Base-by-base conservation (phyloP, 2,113 vertebrate species). In the Menura novaehollandiae region DNA sequence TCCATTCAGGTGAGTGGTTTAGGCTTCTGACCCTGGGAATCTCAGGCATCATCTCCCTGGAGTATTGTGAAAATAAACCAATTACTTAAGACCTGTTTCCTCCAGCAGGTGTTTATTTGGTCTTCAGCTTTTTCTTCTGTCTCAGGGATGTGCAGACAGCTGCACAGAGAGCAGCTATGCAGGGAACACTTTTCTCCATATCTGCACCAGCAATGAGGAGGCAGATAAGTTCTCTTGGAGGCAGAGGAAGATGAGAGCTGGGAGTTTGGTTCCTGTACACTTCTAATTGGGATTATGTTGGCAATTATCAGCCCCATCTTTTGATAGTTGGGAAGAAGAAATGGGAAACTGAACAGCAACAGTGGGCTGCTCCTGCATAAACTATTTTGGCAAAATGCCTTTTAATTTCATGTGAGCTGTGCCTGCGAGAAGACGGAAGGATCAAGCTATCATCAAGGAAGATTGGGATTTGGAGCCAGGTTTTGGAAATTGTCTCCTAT, bases 401-500 rank as follows among this genome's bases (percentile, higher is more conserved):
- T 90, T 94, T 94, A 90, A 95, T 93, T 95, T 96, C 79, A 27
- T 84, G 60, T 72, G 88, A 92, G 66, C 53, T 91, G 56, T 14
- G 88, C 95, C 95, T 94, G 83, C 1, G 14, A 95, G 96, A 93
- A 96, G 93, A 77, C 1, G 21, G 93, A 90, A 96, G 52, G 68
- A 93, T 96, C 92, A 60, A 77, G 37, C 75, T 52, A 86, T 80
- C 92, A 77, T 68, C 90, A 95, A 81, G 90, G 67, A 85, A 95
- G 96, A 84, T 86, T 67, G 86, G 76, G 60, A 91, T 89, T 92
- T 91, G 79, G 83, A 96, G 92, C 85, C 96, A 96, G 76, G 60
- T 72, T 95, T 92, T 74, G 92, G 83, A 90, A 95, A 37, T 91
- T 87, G 66, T 78, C 88, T 96, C 49, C 83, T 96, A 97, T 97